A percentile compares a stretch with the other conserved stretches of the same genome.
Conservation (phyloP, 2,797 vertebrate genomes). For the Syngnathus rostellatus region DNA sequence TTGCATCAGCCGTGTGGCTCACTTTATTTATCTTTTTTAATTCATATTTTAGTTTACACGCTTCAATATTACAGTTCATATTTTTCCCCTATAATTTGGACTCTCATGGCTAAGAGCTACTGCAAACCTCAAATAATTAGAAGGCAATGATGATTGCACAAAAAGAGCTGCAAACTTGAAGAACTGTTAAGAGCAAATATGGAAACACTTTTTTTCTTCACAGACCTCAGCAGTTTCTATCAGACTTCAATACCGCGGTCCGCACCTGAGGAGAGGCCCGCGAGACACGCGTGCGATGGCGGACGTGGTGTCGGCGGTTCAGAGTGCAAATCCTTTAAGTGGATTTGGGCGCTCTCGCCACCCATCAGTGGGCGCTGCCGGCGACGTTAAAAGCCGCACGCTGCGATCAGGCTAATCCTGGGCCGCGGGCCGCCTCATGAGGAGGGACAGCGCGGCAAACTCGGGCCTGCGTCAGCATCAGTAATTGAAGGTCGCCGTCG, state of each 20-base stretch:
- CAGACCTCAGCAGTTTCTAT: slow-evolving; percentile 38
- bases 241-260: slow-evolving; percentile 51
- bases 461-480: slow-evolving; percentile 35
- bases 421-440: slow-evolving; percentile 47
- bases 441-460: slow-evolving; percentile 12
- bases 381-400: slow-evolving; percentile 48
- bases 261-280: slow-evolving; percentile 42
- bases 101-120: too few species aligned
- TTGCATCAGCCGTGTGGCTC: too few species aligned
- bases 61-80: too few species aligned
- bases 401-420: slow-evolving; percentile 65
- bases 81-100: too few species aligned
- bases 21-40: neutral
- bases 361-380: slow-evolving; percentile 42
- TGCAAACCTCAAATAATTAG: too few species aligned
- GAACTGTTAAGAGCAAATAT: slow-evolving; percentile 10
- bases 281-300: slow-evolving; percentile 34
- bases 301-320: slow-evolving; percentile 19
- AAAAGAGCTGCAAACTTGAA: too few species aligned
- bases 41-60: too few species aligned
- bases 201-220: slow-evolving; percentile 41
- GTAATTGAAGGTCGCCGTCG: slow-evolving; percentile 28
- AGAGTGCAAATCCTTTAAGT: slow-evolving; percentile 72
- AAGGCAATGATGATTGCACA: too few species aligned
- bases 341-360: slow-evolving; percentile 60